Conservation (phyloP, 2,888 invertebrate genomes). For the Cryptocephalus primarius region DNA sequence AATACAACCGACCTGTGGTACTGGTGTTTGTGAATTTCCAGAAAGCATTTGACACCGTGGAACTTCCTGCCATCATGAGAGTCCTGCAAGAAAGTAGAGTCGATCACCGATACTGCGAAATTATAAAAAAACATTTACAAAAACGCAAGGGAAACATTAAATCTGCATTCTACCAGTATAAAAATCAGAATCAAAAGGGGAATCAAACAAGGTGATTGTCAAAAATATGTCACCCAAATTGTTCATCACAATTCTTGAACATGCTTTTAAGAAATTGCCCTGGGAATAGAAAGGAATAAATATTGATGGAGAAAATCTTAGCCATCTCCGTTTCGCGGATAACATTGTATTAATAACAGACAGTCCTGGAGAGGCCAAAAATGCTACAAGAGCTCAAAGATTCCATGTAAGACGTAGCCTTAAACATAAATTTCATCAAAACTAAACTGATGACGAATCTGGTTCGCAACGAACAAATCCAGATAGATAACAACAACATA, state of each 20-base stretch:
- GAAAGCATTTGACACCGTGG: neutral
- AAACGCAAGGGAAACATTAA: neutral
- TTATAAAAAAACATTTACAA: neutral
- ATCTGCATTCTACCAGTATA: neutral
- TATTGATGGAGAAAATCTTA: neutral
- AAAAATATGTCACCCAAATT: neutral
- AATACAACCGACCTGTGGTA: neutral
- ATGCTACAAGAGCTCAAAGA: no score
- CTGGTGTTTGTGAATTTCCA: neutral
- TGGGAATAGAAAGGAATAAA: neutral
- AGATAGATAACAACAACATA: no score
- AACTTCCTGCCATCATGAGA: neutral
- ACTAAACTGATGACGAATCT: no score
- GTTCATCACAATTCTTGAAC: neutral
- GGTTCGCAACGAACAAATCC: no score
- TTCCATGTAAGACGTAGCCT: no score
- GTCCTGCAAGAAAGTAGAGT: neutral
- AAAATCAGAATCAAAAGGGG: neutral
- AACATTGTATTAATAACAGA: no score
- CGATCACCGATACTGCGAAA: neutral
- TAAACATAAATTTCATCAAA: no score
- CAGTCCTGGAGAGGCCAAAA: no score
- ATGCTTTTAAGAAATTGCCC: neutral
- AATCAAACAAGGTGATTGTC: neutral
- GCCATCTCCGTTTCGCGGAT: no score